Conservation (phyloP, 30 jellyfish, hydroid and myxozoan genomes). For the Cassiopea xamachana region DNA sequence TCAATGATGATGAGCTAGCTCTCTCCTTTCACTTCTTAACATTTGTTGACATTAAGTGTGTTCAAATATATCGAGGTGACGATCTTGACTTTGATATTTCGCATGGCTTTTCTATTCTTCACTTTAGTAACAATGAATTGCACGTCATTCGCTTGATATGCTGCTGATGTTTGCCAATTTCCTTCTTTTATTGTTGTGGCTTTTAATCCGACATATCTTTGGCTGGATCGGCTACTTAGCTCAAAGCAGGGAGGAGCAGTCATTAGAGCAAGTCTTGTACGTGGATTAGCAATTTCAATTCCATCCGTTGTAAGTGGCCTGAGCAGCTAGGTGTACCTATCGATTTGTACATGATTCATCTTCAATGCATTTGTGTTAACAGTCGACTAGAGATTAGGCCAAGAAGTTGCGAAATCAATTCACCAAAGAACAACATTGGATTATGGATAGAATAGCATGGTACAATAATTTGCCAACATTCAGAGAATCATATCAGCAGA, state of each 20-base stretch:
- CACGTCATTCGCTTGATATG: conserved; percentile 52
- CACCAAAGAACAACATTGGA: neutral
- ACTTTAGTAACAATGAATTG: neutral
- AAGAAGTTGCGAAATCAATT: conserved; percentile 6
- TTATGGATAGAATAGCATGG: conserved; percentile 69
- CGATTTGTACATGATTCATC: conserved; percentile 39
- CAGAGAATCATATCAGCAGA: conserved; percentile 66
- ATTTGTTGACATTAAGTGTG: conserved; percentile 9
- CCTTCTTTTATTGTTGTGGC: conserved; percentile 62
- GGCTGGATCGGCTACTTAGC: conserved; percentile 63
- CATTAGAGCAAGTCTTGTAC: conserved; percentile 60
- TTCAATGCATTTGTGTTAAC: neutral
- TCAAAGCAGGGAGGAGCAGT: conserved; percentile 78
- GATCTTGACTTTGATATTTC: conserved; percentile 25
- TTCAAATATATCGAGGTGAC: neutral
- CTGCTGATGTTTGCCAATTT: conserved; percentile 65
- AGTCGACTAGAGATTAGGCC: conserved; percentile 39
- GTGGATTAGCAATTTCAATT: conserved; percentile 47
- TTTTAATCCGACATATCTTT: conserved; percentile 55
- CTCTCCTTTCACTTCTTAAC: neutral
- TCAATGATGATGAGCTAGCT: neutral
- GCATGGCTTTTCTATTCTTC: conserved; percentile 17
- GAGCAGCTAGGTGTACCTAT: neutral
- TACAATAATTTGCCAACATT: conserved; percentile 62
- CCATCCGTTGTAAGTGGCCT: conserved; percentile 68